phyloP scores from a whole-genome alignment of 1,140 invertebrate species.

The Panulirus ornatus region DNA sequence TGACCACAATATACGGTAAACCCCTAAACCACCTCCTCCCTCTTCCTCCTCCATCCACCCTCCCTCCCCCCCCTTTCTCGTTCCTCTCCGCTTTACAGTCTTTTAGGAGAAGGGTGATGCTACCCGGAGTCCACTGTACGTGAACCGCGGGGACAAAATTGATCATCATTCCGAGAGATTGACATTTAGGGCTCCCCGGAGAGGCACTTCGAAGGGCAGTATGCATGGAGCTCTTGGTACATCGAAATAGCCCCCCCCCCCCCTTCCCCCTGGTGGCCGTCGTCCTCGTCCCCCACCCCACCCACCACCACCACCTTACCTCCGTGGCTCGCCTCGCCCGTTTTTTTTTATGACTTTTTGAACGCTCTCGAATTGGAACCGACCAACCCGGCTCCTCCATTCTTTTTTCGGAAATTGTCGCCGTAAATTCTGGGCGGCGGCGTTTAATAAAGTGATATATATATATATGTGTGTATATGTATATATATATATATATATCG shows the following conservation, averaged over 20 bases:
- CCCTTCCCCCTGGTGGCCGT: constrained; percentile 30
- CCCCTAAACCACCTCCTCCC: no score
- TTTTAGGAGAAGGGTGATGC: not conserved
- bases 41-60: not conserved
- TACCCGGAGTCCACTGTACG: constrained; percentile 43
- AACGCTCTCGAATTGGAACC: constrained; percentile 65
- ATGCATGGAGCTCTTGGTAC: constrained; percentile 65
- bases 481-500: no score
- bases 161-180: constrained; percentile 70
- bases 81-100: not conserved
- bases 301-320: no score
- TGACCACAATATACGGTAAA: no score
- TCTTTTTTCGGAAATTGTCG: constrained; percentile 62
- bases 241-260: constrained; percentile 48
- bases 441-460: constrained; percentile 72
- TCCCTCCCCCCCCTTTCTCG: not conserved
- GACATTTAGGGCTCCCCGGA: constrained; percentile 68
- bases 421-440: constrained; percentile 61
- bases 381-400: constrained; percentile 51
- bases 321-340: constrained; percentile 26
- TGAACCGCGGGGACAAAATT: constrained; percentile 60
- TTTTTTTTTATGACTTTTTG: constrained; percentile 73
- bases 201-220: constrained; percentile 59
- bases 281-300: constrained; percentile 6
- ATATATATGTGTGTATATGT: no score